Percentiles rank a stretch among this genome's conserved stretches.
Evolutionary conservation across 2,888 invertebrate species (phyloP).

Genomic region (Dryococelus australis): DNA sequence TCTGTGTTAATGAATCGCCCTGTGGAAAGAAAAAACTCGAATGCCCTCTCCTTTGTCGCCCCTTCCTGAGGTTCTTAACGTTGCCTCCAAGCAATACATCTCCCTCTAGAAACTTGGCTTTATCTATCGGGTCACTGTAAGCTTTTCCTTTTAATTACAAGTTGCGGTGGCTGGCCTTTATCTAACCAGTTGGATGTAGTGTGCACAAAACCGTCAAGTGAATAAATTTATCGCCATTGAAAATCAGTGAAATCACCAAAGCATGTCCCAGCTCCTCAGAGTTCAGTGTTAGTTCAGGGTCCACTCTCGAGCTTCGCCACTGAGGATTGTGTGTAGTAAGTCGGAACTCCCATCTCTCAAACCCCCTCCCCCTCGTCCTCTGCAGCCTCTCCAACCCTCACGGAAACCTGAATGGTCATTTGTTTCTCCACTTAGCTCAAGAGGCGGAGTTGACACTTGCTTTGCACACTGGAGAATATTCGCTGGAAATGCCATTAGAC

Average conservation of each 20-base stretch:
- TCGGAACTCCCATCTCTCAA: conserved; percentile 11
- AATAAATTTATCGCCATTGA: conserved; percentile 45
- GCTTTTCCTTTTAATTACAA: conserved; percentile 16
- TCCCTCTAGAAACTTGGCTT: neutral
- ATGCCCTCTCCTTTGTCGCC: neutral
- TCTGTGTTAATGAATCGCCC: conserved; percentile 2
- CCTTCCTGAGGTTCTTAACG: conserved; percentile 3
- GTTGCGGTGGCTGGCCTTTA: conserved; percentile 18
- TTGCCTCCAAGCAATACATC: conserved; percentile 1
- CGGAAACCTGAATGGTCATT: conserved; percentile 1
- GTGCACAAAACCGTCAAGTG: conserved; percentile 32
- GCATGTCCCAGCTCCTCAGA: conserved; percentile 32
- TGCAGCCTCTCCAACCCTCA: conserved; percentile 1
- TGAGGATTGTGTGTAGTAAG: conserved; percentile 5
- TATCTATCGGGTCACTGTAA: conserved; percentile 16
- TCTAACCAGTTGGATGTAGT: conserved; percentile 23
- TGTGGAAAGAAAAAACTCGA: neutral
- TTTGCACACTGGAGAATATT: neutral
- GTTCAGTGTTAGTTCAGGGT: conserved; percentile 16
- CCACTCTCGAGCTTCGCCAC: neutral
- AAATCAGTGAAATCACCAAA: conserved; percentile 42
- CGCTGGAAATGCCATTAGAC: neutral
- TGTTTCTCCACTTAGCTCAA: conserved; percentile 11
- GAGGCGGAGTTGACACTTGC: neutral
- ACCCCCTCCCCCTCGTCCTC: neutral